Evolutionary conservation across 2,113 vertebrate genomes (phyloP).

Genomic region (Dolichotis patagonum): DNA sequence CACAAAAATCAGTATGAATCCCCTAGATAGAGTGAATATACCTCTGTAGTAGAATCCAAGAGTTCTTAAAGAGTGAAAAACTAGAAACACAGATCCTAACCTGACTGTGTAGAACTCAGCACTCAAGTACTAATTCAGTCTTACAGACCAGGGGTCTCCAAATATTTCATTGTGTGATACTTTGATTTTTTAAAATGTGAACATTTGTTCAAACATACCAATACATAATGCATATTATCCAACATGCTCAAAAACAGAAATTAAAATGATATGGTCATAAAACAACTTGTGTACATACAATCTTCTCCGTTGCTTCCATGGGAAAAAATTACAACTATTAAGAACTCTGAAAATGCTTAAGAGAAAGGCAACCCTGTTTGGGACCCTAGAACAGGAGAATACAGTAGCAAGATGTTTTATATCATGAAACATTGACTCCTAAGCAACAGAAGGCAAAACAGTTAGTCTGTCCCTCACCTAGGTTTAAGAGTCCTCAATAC

Average conservation of each 20-base stretch:
- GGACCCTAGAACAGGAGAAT: background rate
- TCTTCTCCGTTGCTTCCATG: background rate
- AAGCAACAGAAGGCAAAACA: background rate
- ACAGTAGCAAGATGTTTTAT: background rate
- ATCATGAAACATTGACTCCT: background rate
- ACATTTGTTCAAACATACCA: background rate
- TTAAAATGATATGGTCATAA: background rate
- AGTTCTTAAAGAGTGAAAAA: background rate
- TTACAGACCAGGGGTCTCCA: background rate
- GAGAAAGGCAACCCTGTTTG: background rate
- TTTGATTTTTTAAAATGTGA: background rate
- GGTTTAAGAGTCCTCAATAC: background rate
- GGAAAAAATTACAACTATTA: background rate
- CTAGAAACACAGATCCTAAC: background rate
- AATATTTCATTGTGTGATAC: background rate
- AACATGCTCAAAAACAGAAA: background rate
- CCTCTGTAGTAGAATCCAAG: background rate
- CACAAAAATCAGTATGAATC: background rate
- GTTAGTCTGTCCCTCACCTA: background rate
- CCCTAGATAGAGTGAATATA: background rate
- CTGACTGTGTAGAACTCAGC: background rate
- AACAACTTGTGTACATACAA: background rate
- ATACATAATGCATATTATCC: background rate
- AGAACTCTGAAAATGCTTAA: background rate
- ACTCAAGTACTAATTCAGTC: background rate